Evolutionary conservation across 2,888 invertebrate species (phyloP).

Genomic region (Auanema sp.): DNA sequence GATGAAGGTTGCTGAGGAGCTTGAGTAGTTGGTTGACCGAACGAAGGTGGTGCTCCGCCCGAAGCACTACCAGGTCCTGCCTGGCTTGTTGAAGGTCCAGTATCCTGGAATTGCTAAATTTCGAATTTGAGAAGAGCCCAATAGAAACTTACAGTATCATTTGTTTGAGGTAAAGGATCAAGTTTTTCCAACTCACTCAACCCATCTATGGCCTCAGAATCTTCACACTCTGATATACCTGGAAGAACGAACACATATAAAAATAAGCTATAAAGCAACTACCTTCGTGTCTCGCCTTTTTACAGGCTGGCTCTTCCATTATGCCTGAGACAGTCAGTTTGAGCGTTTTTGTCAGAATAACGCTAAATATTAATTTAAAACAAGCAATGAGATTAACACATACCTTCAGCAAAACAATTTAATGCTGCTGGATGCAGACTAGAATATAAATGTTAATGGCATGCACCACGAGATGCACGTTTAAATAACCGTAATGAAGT

Average conservation of each 20-base stretch:
- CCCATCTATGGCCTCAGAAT: slow-evolving; percentile 35
- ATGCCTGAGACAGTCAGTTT: slow-evolving; percentile 9
- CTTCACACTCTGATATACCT: slow-evolving; percentile 29
- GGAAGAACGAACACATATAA: not conserved
- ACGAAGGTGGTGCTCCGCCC: slow-evolving; percentile 15
- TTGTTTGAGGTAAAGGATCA: slow-evolving; percentile 43
- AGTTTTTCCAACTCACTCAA: slow-evolving; percentile 49
- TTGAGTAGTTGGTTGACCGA: slow-evolving; percentile 8
- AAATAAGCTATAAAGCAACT: not conserved
- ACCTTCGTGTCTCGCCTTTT: slow-evolving; percentile 32
- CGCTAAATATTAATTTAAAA: slow-evolving; percentile 7
- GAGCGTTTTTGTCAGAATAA: slow-evolving; percentile 14
- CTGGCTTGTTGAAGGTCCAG: slow-evolving; percentile 21
- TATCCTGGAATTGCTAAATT: slow-evolving; percentile 1
- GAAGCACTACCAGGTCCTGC: slow-evolving; percentile 15
- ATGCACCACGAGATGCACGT: not conserved
- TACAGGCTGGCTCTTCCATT: slow-evolving; percentile 27
- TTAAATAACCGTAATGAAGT: too few species aligned
- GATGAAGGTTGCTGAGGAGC: slow-evolving; percentile 5
- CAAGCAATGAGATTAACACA: not conserved
- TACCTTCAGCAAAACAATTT: slow-evolving; percentile 3
- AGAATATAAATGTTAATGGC: slow-evolving; percentile 4
- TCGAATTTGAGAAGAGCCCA: not conserved
- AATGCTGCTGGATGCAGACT: slow-evolving; percentile 4
- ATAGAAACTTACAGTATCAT: slow-evolving; percentile 17